phyloP scores from a whole-genome alignment of 2,113 vertebrate genomes.

The Oncorhynchus gorbuscha region DNA sequence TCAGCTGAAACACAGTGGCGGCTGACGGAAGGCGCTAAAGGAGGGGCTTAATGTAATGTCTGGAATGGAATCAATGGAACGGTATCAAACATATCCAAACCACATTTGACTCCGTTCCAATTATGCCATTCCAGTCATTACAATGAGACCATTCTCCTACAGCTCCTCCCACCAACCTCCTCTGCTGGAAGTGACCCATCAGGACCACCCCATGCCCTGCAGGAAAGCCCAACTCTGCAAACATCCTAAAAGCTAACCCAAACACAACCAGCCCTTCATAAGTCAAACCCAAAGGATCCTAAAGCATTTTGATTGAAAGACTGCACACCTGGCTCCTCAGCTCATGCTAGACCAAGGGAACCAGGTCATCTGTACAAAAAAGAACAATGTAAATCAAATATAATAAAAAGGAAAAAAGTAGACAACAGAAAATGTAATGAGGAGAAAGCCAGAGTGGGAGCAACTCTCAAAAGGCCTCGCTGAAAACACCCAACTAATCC shows the following conservation, averaged over 20 bases:
- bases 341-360: constrained; percentile 29
- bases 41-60: no score
- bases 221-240: constrained; percentile 3
- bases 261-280: constrained; percentile 41
- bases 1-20: background rate
- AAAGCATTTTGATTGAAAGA: constrained; percentile 32
- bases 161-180: no score
- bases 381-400: constrained; percentile 8
- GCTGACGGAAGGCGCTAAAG: no score
- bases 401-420: constrained; percentile 8
- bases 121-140: no score
- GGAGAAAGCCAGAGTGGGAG: constrained; percentile 53
- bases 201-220: background rate
- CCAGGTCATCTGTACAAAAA: constrained; percentile 34
- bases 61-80: no score
- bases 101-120: no score
- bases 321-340: constrained; percentile 39
- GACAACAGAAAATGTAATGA: constrained; percentile 30
- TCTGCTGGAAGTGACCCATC: background rate
- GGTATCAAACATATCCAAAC: no score
- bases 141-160: no score
- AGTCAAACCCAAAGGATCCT: constrained; percentile 41
- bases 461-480: constrained; percentile 57
- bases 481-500: constrained; percentile 3
- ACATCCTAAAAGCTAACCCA: constrained; percentile 10